phyloP scores from a whole-genome alignment of 2,888 invertebrate species.

The Netelia melanura region DNA sequence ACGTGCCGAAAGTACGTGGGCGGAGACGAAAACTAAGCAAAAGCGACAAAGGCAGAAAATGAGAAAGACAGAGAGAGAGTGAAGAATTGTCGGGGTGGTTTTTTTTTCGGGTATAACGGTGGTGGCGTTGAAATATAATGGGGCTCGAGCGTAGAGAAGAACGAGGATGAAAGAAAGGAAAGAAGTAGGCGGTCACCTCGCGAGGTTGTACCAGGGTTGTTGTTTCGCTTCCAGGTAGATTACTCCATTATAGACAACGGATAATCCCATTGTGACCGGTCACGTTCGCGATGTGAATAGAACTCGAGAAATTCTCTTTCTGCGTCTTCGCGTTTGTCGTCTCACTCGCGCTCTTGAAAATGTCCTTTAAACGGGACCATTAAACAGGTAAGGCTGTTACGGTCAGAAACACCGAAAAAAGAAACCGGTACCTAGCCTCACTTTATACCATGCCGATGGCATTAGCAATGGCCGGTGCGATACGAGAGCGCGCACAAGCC shows the following conservation, averaged over 20 bases:
- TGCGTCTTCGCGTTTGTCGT: neutral
- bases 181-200: conserved; percentile 35
- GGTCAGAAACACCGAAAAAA: conserved; percentile 64
- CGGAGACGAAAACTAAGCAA: conserved; percentile 39
- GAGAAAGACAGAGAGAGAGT: conserved; percentile 1
- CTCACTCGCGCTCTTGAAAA: conserved; percentile 8
- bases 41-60: conserved; percentile 1
- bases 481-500: neutral
- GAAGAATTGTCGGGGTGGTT: conserved; percentile 47
- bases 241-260: conserved; percentile 70
- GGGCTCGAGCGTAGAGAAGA: conserved; percentile 32
- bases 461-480: neutral
- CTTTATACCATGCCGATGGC: conserved; percentile 10
- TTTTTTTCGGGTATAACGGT: conserved; percentile 48
- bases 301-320: conserved; percentile 39
- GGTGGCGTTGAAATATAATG: conserved; percentile 56
- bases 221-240: conserved; percentile 71
- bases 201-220: conserved; percentile 28
- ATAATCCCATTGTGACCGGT: conserved; percentile 74
- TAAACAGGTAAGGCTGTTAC: conserved; percentile 68
- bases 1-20: conserved; percentile 60
- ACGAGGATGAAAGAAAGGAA: neutral
- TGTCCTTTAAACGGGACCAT: conserved; percentile 64
- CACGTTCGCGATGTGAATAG: conserved; percentile 71
- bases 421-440: conserved; percentile 62